These are phyloP conservation scores for Rhea americana DNA, from an alignment of 2,113 vertebrate genomes.

Conservation along the genomic window DNA sequence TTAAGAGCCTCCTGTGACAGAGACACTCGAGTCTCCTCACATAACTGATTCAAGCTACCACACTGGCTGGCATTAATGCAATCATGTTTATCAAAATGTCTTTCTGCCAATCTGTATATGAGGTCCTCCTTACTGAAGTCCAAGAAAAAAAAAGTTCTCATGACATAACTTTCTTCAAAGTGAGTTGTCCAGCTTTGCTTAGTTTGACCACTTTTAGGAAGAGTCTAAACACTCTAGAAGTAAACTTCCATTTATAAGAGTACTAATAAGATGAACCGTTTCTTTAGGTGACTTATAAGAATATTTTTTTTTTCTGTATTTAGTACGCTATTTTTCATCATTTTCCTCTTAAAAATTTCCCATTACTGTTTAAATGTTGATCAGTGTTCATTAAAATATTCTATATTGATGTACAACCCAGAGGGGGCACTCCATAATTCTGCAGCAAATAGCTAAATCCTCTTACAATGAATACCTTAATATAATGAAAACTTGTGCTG, in stretches of 20 bases:
- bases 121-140: not conserved
- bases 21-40: not conserved
- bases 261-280: not conserved
- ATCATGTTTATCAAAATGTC: not conserved
- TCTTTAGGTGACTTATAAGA: not conserved
- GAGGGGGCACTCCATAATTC: not conserved
- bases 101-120: not conserved
- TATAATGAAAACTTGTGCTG: not conserved
- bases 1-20: not conserved
- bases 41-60: not conserved
- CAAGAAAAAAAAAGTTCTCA: not conserved
- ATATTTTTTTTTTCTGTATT: not conserved
- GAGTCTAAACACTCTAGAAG: not conserved
- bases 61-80: not conserved
- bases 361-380: not conserved
- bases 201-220: not conserved
- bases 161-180: not conserved
- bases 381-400: accelerated
- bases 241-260: not conserved
- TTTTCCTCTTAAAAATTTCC: not conserved
- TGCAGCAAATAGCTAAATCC: not conserved
- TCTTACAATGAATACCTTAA: not conserved
- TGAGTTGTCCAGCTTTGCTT: not conserved
- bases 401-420: not conserved
- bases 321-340: not conserved